Evolutionary conservation across 1,140 invertebrate genomes (phyloP).

Genomic region (Radopholus similis): DNA sequence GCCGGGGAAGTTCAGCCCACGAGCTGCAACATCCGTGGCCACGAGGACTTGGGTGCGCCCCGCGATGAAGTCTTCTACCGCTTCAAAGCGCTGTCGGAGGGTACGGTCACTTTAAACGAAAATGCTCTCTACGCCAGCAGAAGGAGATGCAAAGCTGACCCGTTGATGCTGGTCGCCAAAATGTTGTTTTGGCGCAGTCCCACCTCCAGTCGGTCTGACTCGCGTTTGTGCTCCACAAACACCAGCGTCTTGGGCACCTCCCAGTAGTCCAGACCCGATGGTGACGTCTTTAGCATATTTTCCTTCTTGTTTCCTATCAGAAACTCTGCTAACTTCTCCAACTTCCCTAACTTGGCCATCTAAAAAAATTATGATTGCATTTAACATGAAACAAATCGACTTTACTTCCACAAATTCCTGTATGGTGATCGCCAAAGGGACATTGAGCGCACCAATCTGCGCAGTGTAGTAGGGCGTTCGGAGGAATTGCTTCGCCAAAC

Average conservation of each 20-base stretch:
- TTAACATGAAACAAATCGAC: no score
- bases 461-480: no score
- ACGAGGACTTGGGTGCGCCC: slow-evolving; percentile 20
- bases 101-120: slow-evolving; percentile 31
- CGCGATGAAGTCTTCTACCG: slow-evolving; percentile 13
- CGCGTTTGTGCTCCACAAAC: slow-evolving; percentile 26
- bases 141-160: neutral
- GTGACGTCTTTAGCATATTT: neutral
- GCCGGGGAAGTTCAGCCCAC: slow-evolving; percentile 35
- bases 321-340: slow-evolving; percentile 19
- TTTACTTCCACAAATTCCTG: neutral
- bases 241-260: slow-evolving; percentile 16
- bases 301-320: neutral
- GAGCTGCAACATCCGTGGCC: slow-evolving; percentile 26
- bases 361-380: slow-evolving; percentile 18
- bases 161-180: slow-evolving; percentile 4
- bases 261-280: slow-evolving; percentile 12
- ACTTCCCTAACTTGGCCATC: slow-evolving; percentile 11
- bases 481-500: slow-evolving; percentile 10
- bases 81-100: slow-evolving; percentile 26
- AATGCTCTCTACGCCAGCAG: neutral
- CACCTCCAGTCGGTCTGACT: slow-evolving; percentile 23
- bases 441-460: no score
- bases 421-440: no score
- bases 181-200: slow-evolving; percentile 9